Evolutionary conservation across 1,140 invertebrate genomes (phyloP).

Genomic region (Zaprionus kolodkinae): DNA sequence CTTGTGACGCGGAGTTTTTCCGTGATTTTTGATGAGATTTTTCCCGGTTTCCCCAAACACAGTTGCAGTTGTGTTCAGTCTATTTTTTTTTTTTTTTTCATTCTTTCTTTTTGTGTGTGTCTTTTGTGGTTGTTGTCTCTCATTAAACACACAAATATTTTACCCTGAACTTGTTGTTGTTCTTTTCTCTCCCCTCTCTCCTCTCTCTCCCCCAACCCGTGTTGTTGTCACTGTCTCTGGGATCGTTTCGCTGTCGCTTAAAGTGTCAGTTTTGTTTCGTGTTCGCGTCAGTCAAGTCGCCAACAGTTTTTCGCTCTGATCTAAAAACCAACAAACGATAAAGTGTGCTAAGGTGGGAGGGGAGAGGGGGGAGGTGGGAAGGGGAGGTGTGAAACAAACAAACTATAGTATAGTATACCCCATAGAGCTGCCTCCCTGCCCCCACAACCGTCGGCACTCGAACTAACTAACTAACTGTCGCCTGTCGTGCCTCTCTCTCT

Average conservation of each 20-base stretch:
- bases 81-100: neutral
- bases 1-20: slow-evolving; percentile 26
- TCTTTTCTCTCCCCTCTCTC: neutral
- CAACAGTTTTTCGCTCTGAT: slow-evolving; percentile 50
- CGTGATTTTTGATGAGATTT: slow-evolving; percentile 36
- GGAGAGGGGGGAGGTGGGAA: neutral
- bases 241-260: slow-evolving; percentile 63
- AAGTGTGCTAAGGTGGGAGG: neutral
- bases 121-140: slow-evolving; percentile 7
- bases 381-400: slow-evolving; percentile 40
- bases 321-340: slow-evolving; percentile 38
- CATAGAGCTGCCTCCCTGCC: slow-evolving; percentile 27
- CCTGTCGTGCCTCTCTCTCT: neutral
- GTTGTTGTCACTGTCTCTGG: slow-evolving; percentile 43
- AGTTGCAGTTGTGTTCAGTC: neutral
- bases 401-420: slow-evolving; percentile 37
- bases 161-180: slow-evolving; percentile 7
- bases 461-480: slow-evolving; percentile 59
- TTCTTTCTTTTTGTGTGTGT: slow-evolving; percentile 6
- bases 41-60: slow-evolving; percentile 9
- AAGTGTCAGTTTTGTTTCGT: slow-evolving; percentile 79
- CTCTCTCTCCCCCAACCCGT: neutral
- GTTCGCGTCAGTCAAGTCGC: slow-evolving; percentile 73
- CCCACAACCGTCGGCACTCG: slow-evolving; percentile 67
- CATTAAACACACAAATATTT: slow-evolving; percentile 33